Percentiles rank a stretch among this genome's conserved stretches.
Evolutionary conservation across 2,888 invertebrate species (phyloP).

Genomic region (Trissonchulus latispiculum): DNA sequence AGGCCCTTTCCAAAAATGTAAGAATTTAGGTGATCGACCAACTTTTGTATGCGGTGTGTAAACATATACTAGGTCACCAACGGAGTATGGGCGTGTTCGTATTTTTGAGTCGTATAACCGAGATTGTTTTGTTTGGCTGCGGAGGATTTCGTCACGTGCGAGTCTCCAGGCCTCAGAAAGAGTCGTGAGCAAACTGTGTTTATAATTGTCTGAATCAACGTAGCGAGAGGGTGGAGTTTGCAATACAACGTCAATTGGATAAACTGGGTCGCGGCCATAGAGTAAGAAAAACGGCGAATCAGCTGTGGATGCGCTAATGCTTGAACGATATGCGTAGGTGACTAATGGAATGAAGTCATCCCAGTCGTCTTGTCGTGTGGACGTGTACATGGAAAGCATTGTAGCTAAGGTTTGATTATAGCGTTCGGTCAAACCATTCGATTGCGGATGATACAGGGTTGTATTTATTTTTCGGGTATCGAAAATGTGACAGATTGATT

Average conservation of each 20-base stretch:
- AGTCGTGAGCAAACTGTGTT: too few relatives aligned
- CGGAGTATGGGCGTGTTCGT: too few relatives aligned
- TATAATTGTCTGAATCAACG: too few relatives aligned
- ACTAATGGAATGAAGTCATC: background rate
- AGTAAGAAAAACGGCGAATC: background rate
- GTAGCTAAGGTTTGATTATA: slow-evolving; percentile 30
- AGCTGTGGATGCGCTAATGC: background rate
- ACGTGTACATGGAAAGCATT: slow-evolving; percentile 30
- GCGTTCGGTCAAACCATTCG: slow-evolving; percentile 29
- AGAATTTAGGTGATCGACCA: too few relatives aligned
- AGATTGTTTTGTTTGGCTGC: too few relatives aligned
- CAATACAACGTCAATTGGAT: background rate
- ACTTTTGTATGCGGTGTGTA: too few relatives aligned
- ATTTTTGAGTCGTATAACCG: too few relatives aligned
- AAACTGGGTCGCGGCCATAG: slow-evolving; percentile 1
- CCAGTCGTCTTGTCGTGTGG: slow-evolving; percentile 26
- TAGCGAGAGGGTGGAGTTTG: too few relatives aligned
- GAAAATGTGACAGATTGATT: slow-evolving; percentile 22
- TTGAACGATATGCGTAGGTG: background rate
- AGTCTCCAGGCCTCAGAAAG: too few relatives aligned
- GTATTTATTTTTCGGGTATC: slow-evolving; percentile 19
- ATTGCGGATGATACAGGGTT: slow-evolving; percentile 26
- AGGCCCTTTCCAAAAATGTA: too few relatives aligned
- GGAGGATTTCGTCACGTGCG: too few relatives aligned
- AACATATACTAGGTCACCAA: too few relatives aligned